These are phyloP conservation scores for Leucophenga maculata DNA, from an alignment of 2,888 invertebrate genomes.

Conservation along the genomic window DNA sequence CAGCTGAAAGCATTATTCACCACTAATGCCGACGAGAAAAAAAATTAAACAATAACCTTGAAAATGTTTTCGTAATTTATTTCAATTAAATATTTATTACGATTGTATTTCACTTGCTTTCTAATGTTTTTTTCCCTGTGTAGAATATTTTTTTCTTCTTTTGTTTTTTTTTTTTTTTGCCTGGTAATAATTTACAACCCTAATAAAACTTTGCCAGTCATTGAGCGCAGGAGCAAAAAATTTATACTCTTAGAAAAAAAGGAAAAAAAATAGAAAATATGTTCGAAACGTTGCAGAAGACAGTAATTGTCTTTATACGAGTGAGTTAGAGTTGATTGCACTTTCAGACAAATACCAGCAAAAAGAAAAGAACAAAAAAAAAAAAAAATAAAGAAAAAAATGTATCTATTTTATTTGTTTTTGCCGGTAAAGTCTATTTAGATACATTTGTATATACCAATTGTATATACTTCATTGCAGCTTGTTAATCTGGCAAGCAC, in stretches of 20 bases:
- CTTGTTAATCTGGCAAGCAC: slow-evolving; percentile 3
- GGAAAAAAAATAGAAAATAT: neutral
- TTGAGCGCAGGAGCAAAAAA: too few species aligned
- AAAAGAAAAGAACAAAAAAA: neutral
- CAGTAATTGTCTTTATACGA: neutral
- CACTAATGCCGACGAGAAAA: neutral
- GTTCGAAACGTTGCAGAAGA: neutral
- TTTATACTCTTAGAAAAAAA: neutral
- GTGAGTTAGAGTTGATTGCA: neutral
- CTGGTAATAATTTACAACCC: slow-evolving; percentile 1
- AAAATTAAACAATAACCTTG: slow-evolving; percentile 48
- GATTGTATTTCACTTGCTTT: neutral
- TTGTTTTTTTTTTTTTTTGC: neutral
- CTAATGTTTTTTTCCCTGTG: neutral
- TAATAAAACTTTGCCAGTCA: slow-evolving; percentile 1
- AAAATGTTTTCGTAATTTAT: slow-evolving; percentile 61
- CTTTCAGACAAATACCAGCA: neutral
- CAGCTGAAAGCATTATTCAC: neutral
- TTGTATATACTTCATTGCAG: neutral
- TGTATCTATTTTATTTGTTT: neutral
- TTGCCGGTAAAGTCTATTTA: neutral
- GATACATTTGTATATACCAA: neutral
- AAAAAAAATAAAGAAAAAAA: neutral
- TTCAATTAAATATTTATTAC: slow-evolving; percentile 58
- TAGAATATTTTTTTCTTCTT: neutral